A percentile compares a stretch with the other conserved stretches of the same genome.
phyloP scores from a whole-genome alignment of 2,797 vertebrate species.

The Antrozous pallidus region DNA sequence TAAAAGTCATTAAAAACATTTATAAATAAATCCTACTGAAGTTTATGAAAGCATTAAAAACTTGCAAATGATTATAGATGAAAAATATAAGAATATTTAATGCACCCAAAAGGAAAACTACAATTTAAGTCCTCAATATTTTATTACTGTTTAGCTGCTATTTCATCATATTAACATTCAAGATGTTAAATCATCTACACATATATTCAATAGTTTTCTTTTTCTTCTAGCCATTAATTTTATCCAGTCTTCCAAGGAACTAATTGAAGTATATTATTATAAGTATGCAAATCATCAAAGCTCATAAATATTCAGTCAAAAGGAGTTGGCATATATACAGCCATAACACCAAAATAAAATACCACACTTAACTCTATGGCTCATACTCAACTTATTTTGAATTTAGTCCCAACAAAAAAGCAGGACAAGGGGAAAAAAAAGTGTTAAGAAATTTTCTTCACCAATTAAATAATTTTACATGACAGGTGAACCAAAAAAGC shows the following conservation, averaged over 20 bases:
- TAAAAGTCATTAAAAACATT: background rate
- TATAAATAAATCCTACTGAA: conserved; percentile 54
- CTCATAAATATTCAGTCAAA: conserved; percentile 72
- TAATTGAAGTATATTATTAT: conserved; percentile 72
- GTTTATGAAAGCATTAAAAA: conserved; percentile 52
- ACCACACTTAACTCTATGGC: conserved; percentile 75
- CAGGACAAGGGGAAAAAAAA: conserved; percentile 75
- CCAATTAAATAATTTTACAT: conserved; percentile 77
- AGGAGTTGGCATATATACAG: conserved; percentile 65
- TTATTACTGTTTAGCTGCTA: conserved; percentile 29
- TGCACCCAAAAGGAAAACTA: conserved; percentile 26
- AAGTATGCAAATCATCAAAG: conserved; percentile 74
- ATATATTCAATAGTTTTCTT: conserved; percentile 50
- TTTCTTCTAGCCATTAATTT: conserved; percentile 57
- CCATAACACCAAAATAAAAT: conserved; percentile 77
- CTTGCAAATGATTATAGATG: conserved; percentile 1
- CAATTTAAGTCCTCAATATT: conserved; percentile 33
- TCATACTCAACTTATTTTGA: conserved; percentile 77
- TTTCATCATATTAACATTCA: background rate
- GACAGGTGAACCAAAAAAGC: conserved; percentile 78
- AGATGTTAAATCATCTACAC: background rate
- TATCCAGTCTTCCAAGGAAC: conserved; percentile 64
- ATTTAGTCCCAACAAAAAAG: conserved; percentile 75
- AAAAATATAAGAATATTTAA: background rate
- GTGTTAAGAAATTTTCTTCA: conserved; percentile 73